Base-by-base conservation (phyloP, 1,140 invertebrate genomes). In the Hyles euphorbiae region DNA sequence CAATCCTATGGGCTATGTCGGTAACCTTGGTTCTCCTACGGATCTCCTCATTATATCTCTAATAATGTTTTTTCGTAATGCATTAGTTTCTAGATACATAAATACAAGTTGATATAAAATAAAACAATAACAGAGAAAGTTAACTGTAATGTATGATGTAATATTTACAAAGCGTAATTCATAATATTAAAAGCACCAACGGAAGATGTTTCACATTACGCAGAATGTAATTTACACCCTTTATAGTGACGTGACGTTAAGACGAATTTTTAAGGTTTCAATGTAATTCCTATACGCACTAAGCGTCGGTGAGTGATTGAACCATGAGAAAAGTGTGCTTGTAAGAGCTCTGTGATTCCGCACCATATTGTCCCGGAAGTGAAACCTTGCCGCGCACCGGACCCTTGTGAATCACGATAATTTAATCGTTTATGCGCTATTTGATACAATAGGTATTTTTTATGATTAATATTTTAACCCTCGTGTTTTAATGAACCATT, bases 361-460 rank as follows among this genome's bases (percentile, higher is more conserved):
- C 69, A 62, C 70, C 80, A 83, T 81, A 83, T 78, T 86, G 81
- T 67, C 61, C 65, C 73, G 83, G 81, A 83, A 81, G 65, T 56
- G 82, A 85, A 83, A 78, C 82, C 76, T 63, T 70, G 65, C 60
- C 53, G 40, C 47, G 58, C 61, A 22, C 36, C 40, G 9, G 65
- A 32, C 44, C 22, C 22, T 40, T 1, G 53, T 54, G 75, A 81
- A 76, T 81, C 74, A 81, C 77, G 71, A 74, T 76, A 63, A 72
- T 72, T 70, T 63, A 68, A 65, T 65, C 52, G 54, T 65, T 70
- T 68, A 73, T 72, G 65, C 12, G 70, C 58, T 67, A 76, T 57
- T 53, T 49, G 67, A 52, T 52, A 52, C 46, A 47, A 40, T 40
- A 40, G 5, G 5, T 5, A 40, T 40, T 40, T 40, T 40, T 40